Evolutionary conservation across 2,888 invertebrate genomes (phyloP), one percentile per base, ranked within the genome.

Genomic region (Diarsia rubi): DNA sequence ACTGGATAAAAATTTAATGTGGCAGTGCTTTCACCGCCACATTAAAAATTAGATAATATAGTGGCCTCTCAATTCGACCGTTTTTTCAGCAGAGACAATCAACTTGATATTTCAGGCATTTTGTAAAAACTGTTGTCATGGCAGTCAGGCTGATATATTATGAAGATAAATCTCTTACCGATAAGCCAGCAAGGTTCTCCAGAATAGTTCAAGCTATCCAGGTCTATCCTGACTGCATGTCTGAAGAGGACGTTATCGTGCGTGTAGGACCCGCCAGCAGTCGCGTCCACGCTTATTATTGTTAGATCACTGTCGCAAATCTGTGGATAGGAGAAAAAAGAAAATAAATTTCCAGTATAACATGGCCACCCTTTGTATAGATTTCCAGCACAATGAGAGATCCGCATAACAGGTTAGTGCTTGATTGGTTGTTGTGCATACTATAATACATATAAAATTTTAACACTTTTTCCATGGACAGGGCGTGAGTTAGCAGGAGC

Each of bases 301-400:
- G 91, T 93, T 54, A 89, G 80, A 49, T 95, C 94, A 75, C 96
- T 96, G 87, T 96, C 96, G 73, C 96, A 95, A 24, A 96, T 95
- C 96, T 96, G 83, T 42, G 11, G 31, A 1, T 2, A 19, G 69
- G 52, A 31, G 3, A 59, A 54, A 12, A 16, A 21, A 37, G n/a
- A n/a, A n/a, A n/a, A n/a, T n/a, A n/a, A n/a, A n/a, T n/a, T n/a
- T n/a, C n/a, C n/a, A n/a, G n/a, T n/a, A n/a, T n/a, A n/a, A n/a
- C n/a, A n/a, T n/a, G n/a, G n/a, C n/a, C n/a, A n/a, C n/a, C n/a
- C n/a, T n/a, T n/a, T n/a, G n/a, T n/a, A n/a, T n/a, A n/a, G n/a
- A n/a, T n/a, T n/a, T n/a, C n/a, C n/a, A n/a, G n/a, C n/a, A n/a
- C n/a, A n/a, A n/a, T n/a, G n/a, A n/a, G n/a, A n/a, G n/a, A n/a